Conservation (phyloP, 2,888 invertebrate species). For the Aromia moschata region DNA sequence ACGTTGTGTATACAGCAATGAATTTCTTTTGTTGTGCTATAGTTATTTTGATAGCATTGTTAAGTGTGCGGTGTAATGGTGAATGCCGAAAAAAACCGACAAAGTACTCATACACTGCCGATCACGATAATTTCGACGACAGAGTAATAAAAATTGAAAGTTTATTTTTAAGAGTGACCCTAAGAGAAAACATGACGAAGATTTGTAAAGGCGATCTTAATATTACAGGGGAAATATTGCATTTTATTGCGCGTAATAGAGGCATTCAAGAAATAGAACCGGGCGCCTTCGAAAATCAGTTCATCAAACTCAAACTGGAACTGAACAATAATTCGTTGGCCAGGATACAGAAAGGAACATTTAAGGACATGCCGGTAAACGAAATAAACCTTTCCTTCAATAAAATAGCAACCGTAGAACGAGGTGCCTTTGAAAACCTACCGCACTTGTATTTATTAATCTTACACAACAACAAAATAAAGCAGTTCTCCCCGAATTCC, state of each 20-base stretch:
- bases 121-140: background rate
- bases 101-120: slow-evolving; percentile 8
- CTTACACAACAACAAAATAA: slow-evolving; percentile 13
- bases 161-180: background rate
- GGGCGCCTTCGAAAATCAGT: slow-evolving; percentile 18
- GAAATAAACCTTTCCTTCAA: slow-evolving; percentile 20
- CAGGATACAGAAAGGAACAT: slow-evolving; percentile 10
- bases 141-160: background rate
- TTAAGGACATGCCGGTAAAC: slow-evolving; percentile 9
- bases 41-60: background rate
- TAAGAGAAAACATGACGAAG: slow-evolving; percentile 3
- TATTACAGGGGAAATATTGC: background rate
- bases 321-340: slow-evolving; percentile 4
- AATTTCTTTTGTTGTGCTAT: background rate
- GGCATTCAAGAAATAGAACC: slow-evolving; percentile 19
- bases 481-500: slow-evolving; percentile 14
- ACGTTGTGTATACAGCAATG: background rate
- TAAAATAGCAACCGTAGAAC: slow-evolving; percentile 13
- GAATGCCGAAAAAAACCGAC: slow-evolving; percentile 1
- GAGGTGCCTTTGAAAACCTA: slow-evolving; percentile 15
- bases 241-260: slow-evolving; percentile 2
- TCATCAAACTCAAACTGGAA: background rate
- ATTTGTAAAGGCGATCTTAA: slow-evolving; percentile 13
- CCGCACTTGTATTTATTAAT: slow-evolving; percentile 9
- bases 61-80: background rate